phyloP scores from a whole-genome alignment of 2,888 invertebrate species.

The Dione vanillae region DNA sequence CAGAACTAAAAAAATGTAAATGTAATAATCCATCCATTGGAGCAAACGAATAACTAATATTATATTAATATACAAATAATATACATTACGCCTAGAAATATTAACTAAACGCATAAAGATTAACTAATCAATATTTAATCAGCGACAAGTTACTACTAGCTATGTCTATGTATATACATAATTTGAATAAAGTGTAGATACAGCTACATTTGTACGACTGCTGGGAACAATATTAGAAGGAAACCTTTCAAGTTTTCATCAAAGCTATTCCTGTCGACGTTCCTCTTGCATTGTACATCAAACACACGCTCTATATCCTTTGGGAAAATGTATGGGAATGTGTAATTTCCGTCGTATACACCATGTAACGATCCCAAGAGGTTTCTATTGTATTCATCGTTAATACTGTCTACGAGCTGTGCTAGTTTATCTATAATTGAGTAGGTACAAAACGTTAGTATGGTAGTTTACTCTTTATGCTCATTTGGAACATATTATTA shows the following conservation, averaged over 20 bases:
- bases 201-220: conserved; percentile 72
- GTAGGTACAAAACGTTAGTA: not conserved
- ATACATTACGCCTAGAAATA: not conserved
- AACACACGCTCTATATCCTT: conserved; percentile 60
- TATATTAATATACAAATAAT: not conserved
- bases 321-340: conserved; percentile 63
- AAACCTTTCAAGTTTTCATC: conserved; percentile 82
- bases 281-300: conserved; percentile 58
- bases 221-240: conserved; percentile 65
- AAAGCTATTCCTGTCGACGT: conserved; percentile 62
- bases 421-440: conserved; percentile 62
- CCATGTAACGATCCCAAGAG: conserved; percentile 48
- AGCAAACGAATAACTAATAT: too few species aligned
- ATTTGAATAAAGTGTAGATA: conserved; percentile 15
- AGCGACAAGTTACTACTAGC: conserved; percentile 2
- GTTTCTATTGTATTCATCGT: conserved; percentile 48
- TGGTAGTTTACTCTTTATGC: too few species aligned
- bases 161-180: not conserved
- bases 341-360: conserved; percentile 51
- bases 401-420: conserved; percentile 56
- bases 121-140: conserved; percentile 10
- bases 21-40: too few species aligned
- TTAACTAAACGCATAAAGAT: not conserved
- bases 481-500: too few species aligned
- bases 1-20: too few species aligned